phyloP scores from a whole-genome alignment of 2,113 vertebrate species.

The Ornithorhynchus anatinus region DNA sequence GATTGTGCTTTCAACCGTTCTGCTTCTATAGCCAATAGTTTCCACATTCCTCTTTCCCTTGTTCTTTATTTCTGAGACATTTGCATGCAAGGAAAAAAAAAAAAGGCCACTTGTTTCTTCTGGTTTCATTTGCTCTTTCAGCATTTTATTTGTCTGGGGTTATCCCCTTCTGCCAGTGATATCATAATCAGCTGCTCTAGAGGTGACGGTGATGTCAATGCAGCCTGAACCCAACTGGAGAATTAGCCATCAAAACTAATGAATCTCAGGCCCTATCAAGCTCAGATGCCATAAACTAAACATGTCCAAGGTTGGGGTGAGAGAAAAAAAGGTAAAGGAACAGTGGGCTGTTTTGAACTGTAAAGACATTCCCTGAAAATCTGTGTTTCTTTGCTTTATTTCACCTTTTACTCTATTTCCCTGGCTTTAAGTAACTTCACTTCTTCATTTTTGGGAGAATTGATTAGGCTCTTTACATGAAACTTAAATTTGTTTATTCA shows the following conservation, averaged over 20 bases:
- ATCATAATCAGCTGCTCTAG: not conserved
- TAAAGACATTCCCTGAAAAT: too few relatives aligned
- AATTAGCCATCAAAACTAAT: not conserved
- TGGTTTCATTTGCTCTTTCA: constrained; percentile 23
- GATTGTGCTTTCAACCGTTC: not conserved
- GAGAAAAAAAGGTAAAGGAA: too few relatives aligned
- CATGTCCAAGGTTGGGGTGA: too few relatives aligned
- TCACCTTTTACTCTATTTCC: too few relatives aligned
- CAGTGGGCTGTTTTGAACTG: too few relatives aligned
- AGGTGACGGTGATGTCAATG: not conserved
- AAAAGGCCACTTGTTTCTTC: constrained; percentile 14
- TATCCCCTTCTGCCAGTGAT: not conserved
- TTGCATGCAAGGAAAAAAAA: constrained; percentile 1
- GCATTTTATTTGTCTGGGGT: not conserved
- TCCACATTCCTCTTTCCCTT: not conserved
- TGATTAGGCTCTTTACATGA: too few relatives aligned
- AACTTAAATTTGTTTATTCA: too few relatives aligned
- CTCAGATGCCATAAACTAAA: too few relatives aligned
- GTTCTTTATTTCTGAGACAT: not conserved
- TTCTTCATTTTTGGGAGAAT: too few relatives aligned
- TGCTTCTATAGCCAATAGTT: not conserved
- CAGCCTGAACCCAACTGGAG: not conserved
- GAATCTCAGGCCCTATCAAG: too few relatives aligned
- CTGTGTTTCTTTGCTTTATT: too few relatives aligned
- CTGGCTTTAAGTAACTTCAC: too few relatives aligned